phyloP scores from a whole-genome alignment of 2,888 invertebrate species.

The Pycnomerus fuliginosus region DNA sequence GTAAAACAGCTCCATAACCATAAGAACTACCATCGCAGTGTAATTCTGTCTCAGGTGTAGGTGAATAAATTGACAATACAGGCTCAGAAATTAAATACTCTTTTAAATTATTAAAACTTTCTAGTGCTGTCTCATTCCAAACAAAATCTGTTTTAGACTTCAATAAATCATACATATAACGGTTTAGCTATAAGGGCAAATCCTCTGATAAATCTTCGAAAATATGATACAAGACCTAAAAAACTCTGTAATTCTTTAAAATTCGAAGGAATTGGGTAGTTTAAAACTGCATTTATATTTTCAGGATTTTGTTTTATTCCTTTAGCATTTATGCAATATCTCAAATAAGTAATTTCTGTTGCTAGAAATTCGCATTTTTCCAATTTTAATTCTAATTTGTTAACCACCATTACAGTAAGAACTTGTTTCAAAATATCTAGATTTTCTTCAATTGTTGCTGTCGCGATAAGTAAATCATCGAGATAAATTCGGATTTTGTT shows the following conservation, averaged over 20 bases:
- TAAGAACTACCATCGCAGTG: neutral
- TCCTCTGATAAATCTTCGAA: constrained; percentile 1
- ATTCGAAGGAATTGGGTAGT: constrained; percentile 2
- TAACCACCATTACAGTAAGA: neutral
- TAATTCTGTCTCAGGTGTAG: neutral
- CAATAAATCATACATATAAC: neutral
- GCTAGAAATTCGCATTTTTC: neutral
- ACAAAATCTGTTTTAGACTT: neutral
- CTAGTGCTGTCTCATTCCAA: neutral
- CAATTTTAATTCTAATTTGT: neutral
- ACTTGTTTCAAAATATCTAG: constrained; percentile 1
- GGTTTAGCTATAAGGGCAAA: neutral
- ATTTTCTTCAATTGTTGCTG: constrained; percentile 1
- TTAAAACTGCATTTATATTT: neutral
- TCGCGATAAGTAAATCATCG: constrained; percentile 6
- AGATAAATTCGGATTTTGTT: constrained; percentile 6
- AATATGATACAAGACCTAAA: constrained; percentile 1
- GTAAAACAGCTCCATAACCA: constrained; percentile 2
- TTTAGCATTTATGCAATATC: neutral
- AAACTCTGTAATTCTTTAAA: neutral
- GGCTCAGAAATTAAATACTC: neutral
- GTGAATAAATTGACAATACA: constrained; percentile 1
- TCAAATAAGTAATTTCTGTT: neutral
- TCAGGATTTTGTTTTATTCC: neutral
- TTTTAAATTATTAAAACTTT: neutral